Percentiles rank a stretch among this genome's conserved stretches.
phyloP scores from a whole-genome alignment of 2,113 vertebrate genomes.

The Lagenorhynchus albirostris region DNA sequence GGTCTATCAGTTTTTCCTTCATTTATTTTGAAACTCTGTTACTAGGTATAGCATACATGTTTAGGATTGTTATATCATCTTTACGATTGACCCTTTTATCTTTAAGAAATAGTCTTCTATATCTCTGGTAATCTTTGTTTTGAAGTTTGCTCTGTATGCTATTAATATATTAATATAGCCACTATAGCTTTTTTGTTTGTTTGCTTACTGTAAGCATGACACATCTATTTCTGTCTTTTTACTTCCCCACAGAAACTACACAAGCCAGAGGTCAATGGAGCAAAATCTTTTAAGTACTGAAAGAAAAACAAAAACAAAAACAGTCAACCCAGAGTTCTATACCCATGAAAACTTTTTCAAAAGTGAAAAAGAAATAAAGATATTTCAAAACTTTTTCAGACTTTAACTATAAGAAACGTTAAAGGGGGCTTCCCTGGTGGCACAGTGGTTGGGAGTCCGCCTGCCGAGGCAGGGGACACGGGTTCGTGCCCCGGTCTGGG shows the following conservation, averaged over 20 bases:
- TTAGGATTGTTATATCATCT: background rate
- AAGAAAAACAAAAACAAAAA: background rate
- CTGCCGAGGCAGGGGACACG: no score
- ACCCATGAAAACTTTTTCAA: background rate
- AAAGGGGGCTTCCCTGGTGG: background rate
- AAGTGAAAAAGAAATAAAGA: background rate
- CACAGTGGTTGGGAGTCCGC: no score
- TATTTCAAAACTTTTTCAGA: background rate
- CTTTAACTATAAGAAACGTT: background rate
- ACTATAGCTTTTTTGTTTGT: background rate
- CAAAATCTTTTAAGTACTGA: background rate
- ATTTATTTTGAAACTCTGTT: background rate
- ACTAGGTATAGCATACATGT: background rate
- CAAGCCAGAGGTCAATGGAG: background rate
- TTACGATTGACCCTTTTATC: background rate
- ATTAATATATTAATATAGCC: background rate
- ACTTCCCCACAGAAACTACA: background rate
- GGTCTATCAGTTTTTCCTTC: background rate
- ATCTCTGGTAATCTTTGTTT: background rate
- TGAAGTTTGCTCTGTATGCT: background rate
- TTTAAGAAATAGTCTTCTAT: background rate
- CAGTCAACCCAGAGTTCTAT: background rate
- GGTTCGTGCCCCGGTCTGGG: no score
- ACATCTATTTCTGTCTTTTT: background rate
- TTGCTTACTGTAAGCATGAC: background rate